Conservation (phyloP, 2,888 invertebrate genomes). For the Chalcosyrphus nemorum region DNA sequence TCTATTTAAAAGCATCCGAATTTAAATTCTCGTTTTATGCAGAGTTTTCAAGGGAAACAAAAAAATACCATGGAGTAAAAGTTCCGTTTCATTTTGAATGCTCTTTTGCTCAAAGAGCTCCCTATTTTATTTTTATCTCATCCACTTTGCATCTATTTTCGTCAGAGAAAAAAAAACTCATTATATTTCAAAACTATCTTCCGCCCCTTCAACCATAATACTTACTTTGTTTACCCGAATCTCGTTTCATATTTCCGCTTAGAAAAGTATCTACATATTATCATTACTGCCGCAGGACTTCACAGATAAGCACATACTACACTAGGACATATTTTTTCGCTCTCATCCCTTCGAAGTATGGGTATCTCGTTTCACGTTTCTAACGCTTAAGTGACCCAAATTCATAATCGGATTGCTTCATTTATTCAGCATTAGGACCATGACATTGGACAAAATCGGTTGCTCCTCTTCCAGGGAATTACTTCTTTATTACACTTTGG, state of each 20-base stretch:
- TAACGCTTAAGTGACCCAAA: neutral
- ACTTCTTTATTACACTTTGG: neutral
- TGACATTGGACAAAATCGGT: neutral
- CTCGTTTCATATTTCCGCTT: neutral
- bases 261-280: neutral
- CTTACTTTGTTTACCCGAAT: neutral
- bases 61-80: too few species aligned
- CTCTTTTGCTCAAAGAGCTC: neutral
- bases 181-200: neutral
- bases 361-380: neutral
- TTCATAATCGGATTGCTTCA: constrained; percentile 16
- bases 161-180: neutral
- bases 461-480: neutral
- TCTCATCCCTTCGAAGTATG: neutral
- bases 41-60: too few species aligned
- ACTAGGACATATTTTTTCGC: neutral
- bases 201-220: neutral
- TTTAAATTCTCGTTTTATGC: neutral
- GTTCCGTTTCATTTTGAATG: neutral
- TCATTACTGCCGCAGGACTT: constrained; percentile 12
- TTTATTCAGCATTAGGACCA: constrained; percentile 4
- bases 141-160: neutral
- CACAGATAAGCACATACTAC: neutral
- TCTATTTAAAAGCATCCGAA: neutral
- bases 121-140: neutral